Base-by-base conservation (phyloP, 2,888 invertebrate species). In the Cephus pulcher region DNA sequence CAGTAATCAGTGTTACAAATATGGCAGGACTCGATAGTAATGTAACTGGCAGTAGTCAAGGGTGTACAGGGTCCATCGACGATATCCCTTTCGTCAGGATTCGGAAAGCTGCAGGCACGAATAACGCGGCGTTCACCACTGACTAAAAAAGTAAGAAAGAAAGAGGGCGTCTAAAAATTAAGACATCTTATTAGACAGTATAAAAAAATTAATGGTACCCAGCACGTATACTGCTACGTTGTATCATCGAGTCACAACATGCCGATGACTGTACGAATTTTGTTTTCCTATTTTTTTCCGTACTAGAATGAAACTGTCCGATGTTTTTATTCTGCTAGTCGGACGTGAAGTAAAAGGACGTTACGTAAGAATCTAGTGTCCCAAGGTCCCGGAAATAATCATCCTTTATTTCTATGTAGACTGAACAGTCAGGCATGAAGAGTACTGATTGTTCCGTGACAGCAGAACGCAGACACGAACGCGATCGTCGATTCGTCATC, bases 1-100 rank as follows among this genome's bases (percentile, higher is more conserved):
- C 90, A 90, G 34, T 88, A 84, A 83, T 90, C 89, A 37, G 85
- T 88, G 78, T 82, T 88, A 80, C 90, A 90, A 80, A 90, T 88
- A 80, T 90, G 83, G 78, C 90, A 90, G 69, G 90, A 90, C 69
- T 90, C 89, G 77, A 89, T 79, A 32, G 84, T 82, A 40, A 80
- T 85, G 75, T 85, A 83, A 74, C 86, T 86, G 15, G 83, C 76
- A n/a, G 84, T 80, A 71, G 81, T 74, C 68, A 81, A 77, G 0
- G 84, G 78, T 40, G 87, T 85, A 81, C 90, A 90, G 30, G 86
- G 84, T 30, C 90, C 90, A 34, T 90, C 86, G 11, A 76, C 79
- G 40, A 89, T 86, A 70, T 88, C 88, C 33, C 84, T 82, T 76
- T 90, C 90, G n/a, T 90, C 90, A 12, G 86, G 86, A 35, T 84